Evolutionary conservation across 1,140 invertebrate species (phyloP).

Genomic region (Drosophila sulfurigaster): DNA sequence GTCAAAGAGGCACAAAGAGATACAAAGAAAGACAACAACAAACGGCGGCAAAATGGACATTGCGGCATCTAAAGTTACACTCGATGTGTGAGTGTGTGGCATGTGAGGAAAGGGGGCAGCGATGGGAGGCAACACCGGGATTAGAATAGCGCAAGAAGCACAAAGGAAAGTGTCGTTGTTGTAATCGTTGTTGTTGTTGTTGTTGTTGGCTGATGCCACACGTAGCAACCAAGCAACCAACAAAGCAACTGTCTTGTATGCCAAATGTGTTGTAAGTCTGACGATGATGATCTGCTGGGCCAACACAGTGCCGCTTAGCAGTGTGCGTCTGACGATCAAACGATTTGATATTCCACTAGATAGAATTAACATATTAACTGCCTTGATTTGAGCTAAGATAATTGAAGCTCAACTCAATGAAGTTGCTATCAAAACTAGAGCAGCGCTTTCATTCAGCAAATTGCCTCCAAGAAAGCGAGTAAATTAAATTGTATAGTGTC

Average conservation of each 20-base stretch:
- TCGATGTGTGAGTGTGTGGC: not conserved
- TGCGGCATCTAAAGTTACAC: slow-evolving; percentile 45
- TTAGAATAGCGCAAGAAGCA: slow-evolving; percentile 37
- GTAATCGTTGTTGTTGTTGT: slow-evolving; percentile 3
- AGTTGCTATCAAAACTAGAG: not conserved
- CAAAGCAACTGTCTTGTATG: slow-evolving; percentile 17
- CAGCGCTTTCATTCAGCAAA: not conserved
- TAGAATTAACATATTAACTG: not conserved
- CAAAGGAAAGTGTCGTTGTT: slow-evolving; percentile 28
- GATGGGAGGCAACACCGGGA: slow-evolving; percentile 13
- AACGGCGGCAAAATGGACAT: slow-evolving; percentile 26
- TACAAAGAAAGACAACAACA: slow-evolving; percentile 9
- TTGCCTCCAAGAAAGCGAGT: too few relatives aligned
- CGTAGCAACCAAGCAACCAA: slow-evolving; percentile 11
- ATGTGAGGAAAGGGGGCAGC: not conserved
- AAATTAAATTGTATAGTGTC: too few relatives aligned
- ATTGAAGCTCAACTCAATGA: too few relatives aligned
- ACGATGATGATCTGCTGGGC: slow-evolving; percentile 9
- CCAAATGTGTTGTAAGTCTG: slow-evolving; percentile 10
- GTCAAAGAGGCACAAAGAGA: slow-evolving; percentile 3
- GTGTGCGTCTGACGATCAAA: not conserved
- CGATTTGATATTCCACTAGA: not conserved
- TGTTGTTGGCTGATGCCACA: slow-evolving; percentile 18
- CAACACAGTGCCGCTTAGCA: slow-evolving; percentile 9
- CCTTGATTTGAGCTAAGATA: not conserved